Conservation (phyloP, 2,797 vertebrate species). For the Pseudochirops corinnae region DNA sequence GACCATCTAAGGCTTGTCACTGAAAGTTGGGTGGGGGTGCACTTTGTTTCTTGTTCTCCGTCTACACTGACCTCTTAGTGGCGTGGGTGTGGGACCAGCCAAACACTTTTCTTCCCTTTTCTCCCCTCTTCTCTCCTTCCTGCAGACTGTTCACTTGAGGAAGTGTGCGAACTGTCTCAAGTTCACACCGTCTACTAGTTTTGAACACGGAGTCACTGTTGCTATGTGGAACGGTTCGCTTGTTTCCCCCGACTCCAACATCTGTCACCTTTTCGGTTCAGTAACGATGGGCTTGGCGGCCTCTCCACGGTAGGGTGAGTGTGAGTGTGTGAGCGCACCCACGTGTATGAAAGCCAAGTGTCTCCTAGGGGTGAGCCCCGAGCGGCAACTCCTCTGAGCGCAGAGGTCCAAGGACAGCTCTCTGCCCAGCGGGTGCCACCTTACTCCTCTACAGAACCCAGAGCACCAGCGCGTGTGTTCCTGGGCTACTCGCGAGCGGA, state of each 20-base stretch:
- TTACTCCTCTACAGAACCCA: background rate
- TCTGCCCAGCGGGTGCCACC: background rate
- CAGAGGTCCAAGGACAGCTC: background rate
- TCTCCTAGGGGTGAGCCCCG: background rate
- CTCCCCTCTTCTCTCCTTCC: background rate
- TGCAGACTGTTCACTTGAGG: background rate
- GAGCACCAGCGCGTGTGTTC: background rate
- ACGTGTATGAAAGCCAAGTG: background rate
- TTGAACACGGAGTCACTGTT: background rate
- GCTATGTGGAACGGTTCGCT: background rate
- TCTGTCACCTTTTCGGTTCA: background rate
- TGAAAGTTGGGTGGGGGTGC: background rate
- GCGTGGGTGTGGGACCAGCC: background rate
- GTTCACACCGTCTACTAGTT: background rate
- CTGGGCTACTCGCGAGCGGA: background rate
- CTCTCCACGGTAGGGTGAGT: background rate
- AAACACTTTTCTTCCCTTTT: background rate
- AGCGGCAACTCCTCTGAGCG: accelerated
- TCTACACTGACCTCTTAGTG: background rate
- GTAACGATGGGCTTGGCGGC: accelerated
- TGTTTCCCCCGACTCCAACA: conserved; percentile 6
- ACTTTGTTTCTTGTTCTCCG: conserved; percentile 27
- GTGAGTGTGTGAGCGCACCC: background rate
- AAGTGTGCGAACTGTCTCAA: background rate
- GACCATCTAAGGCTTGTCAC: background rate